These are phyloP conservation scores for Natator depressus DNA, from an alignment of 2,113 vertebrate genomes.

Conservation along the genomic window DNA sequence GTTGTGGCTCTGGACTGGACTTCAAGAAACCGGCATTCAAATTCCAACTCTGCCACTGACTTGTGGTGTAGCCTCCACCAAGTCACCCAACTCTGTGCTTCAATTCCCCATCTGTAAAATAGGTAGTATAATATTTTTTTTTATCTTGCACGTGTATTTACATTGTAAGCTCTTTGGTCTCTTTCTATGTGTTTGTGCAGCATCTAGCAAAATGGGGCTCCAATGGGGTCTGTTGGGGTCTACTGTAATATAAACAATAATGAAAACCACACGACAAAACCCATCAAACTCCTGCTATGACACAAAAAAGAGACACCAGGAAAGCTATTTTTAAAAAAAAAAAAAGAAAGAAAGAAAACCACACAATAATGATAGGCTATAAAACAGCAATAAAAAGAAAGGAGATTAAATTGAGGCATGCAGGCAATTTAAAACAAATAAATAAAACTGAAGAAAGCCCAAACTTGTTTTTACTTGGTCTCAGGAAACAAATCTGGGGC, in stretches of 20 bases:
- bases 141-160: background rate
- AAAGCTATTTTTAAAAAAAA: slow-evolving; percentile 14
- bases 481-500: slow-evolving; percentile 25
- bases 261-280: background rate
- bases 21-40: background rate
- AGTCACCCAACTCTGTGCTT: background rate
- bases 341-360: background rate
- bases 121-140: fast-evolving
- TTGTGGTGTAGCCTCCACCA: background rate
- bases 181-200: background rate
- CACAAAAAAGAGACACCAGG: slow-evolving; percentile 2
- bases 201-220: background rate
- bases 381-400: slow-evolving; percentile 60
- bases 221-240: background rate
- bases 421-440: slow-evolving; percentile 43
- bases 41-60: background rate
- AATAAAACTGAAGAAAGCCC: slow-evolving; percentile 17
- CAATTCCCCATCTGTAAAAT: background rate
- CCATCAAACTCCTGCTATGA: slow-evolving; percentile 5
- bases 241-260: background rate
- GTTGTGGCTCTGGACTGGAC: background rate
- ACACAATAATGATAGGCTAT: slow-evolving; percentile 24
- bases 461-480: slow-evolving; percentile 10
- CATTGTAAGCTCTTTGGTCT: background rate
- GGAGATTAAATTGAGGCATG: slow-evolving; percentile 32